phyloP scores from a whole-genome alignment of 2,113 vertebrate species.

The Siphamia tubifer region DNA sequence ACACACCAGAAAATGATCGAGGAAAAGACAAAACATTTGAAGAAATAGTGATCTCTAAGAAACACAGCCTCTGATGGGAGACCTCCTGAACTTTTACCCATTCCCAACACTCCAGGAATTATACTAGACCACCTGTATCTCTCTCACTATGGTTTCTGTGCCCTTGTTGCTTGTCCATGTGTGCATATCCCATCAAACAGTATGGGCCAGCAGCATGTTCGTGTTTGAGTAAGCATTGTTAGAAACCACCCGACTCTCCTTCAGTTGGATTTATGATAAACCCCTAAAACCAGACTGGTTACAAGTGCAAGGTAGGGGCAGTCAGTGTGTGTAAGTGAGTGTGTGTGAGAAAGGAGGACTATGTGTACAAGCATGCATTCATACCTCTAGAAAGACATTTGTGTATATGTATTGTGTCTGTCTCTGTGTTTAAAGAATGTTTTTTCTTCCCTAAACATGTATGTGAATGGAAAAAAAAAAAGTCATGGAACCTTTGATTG shows the following conservation, averaged over 20 bases:
- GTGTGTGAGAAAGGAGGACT: neutral
- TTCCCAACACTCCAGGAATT: slow-evolving; percentile 40
- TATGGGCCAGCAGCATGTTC: slow-evolving; percentile 5
- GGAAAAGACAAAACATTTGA: slow-evolving; percentile 10
- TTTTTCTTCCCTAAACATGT: slow-evolving; percentile 23
- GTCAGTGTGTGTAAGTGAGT: neutral
- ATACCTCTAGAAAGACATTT: slow-evolving; percentile 29
- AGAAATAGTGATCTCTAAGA: no score
- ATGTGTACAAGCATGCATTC: slow-evolving; percentile 30
- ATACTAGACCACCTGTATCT: slow-evolving; percentile 21
- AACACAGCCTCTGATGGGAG: neutral
- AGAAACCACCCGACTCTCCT: neutral
- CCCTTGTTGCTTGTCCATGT: slow-evolving; percentile 21
- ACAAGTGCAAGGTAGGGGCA: neutral
- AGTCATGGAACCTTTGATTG: slow-evolving; percentile 59
- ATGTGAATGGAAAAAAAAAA: slow-evolving; percentile 59
- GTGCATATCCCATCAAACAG: slow-evolving; percentile 6
- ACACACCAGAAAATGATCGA: neutral
- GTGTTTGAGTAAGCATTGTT: slow-evolving; percentile 3
- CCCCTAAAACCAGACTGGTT: no score
- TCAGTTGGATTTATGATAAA: neutral
- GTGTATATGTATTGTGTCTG: slow-evolving; percentile 18
- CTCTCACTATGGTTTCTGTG: slow-evolving; percentile 18
- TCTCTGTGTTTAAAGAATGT: slow-evolving; percentile 40
- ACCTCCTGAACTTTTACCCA: slow-evolving; percentile 6